Conservation (phyloP, 1,140 invertebrate species). For the Listronotus bonariensis region DNA sequence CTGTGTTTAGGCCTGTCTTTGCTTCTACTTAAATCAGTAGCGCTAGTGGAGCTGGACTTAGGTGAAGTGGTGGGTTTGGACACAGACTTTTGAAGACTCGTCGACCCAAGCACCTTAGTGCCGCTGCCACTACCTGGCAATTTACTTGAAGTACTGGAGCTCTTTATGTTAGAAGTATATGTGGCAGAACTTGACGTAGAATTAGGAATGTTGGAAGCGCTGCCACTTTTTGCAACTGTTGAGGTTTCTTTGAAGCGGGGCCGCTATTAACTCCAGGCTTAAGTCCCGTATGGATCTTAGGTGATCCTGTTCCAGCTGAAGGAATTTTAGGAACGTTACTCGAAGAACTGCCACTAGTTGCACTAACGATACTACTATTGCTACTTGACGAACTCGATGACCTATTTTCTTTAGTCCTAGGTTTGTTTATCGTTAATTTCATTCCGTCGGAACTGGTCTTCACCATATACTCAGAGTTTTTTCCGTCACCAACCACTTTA, state of each 20-base stretch:
- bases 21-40: conserved; percentile 62
- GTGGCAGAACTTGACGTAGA: conserved; percentile 18
- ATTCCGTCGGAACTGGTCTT: conserved; percentile 84
- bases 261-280: conserved; percentile 83
- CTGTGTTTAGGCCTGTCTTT: conserved; percentile 61
- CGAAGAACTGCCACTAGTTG: conserved; percentile 9
- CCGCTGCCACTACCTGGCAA: conserved; percentile 14
- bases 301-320: conserved; percentile 65
- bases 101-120: conserved; percentile 13
- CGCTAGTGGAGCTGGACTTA: conserved; percentile 53
- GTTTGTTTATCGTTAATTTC: conserved; percentile 89
- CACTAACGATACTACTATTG: conserved; percentile 23
- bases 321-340: conserved; percentile 11
- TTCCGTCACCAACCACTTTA: conserved; percentile 55
- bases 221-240: conserved; percentile 49
- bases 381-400: conserved; percentile 45
- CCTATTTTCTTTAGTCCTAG: conserved; percentile 67
- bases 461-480: conserved; percentile 84
- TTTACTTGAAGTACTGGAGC: conserved; percentile 24
- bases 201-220: conserved; percentile 20
- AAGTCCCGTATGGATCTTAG: conserved; percentile 79
- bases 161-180: conserved; percentile 24
- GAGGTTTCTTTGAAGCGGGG: conserved; percentile 78
- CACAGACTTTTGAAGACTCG: conserved; percentile 49
- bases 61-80: conserved; percentile 55